A percentile compares a stretch with the other conserved stretches of the same genome.
Conservation (phyloP, 2,888 invertebrate genomes). For the Helicoverpa assulta region DNA sequence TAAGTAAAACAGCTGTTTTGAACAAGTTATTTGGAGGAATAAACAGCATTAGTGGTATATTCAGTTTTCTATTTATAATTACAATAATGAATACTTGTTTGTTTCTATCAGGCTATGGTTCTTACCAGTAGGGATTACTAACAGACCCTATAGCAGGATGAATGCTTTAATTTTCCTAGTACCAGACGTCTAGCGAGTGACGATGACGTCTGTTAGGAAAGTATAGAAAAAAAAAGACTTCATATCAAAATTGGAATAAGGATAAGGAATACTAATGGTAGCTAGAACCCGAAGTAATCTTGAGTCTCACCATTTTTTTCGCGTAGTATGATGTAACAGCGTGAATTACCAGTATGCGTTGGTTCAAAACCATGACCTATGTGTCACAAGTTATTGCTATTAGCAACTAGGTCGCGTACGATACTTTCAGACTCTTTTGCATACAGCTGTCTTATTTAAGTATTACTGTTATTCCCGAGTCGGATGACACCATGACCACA, state of each 20-base stretch:
- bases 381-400: not conserved
- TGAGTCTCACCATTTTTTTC: not conserved
- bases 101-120: not conserved
- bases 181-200: no score
- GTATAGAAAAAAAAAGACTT: no score
- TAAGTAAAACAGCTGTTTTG: conserved; percentile 18
- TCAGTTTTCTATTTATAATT: conserved; percentile 1
- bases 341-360: not conserved
- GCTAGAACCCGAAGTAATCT: no score
- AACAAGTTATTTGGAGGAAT: not conserved
- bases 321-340: not conserved
- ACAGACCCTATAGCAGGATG: no score
- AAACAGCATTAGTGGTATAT: conserved; percentile 27
- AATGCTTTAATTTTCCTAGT: no score
- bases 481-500: no score
- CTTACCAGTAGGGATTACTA: no score
- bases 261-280: no score
- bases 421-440: not conserved
- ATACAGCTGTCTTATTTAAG: not conserved
- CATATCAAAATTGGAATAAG: no score
- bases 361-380: not conserved
- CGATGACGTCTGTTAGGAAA: no score
- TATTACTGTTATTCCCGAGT: no score
- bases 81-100: conserved; percentile 23
- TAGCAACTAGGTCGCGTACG: not conserved